Evolutionary conservation across 2,113 vertebrate species (phyloP).

Genomic region (Elephantulus edwardii): DNA sequence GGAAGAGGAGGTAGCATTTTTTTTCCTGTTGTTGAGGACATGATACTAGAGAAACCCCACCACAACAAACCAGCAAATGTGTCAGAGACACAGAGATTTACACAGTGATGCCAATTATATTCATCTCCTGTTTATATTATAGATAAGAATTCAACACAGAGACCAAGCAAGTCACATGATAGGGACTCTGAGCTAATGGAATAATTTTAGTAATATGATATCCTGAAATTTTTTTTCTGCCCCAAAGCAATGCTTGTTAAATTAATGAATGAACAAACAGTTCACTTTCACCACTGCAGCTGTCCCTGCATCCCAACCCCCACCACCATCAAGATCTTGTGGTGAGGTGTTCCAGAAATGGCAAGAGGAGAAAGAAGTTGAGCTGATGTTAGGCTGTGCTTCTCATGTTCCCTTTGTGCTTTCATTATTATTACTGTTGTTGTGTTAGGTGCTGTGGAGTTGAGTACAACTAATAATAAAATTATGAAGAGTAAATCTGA

Average conservation of each 20-base stretch:
- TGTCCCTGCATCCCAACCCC: not conserved
- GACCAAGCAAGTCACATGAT: not conserved
- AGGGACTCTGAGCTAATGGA: no score
- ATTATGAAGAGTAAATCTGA: no score
- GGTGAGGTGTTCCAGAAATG: fast-evolving
- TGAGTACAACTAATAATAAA: no score
- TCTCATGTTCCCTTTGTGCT: not conserved
- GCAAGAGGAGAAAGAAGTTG: not conserved
- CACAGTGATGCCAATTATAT: not conserved
- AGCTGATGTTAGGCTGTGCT: not conserved
- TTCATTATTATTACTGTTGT: not conserved
- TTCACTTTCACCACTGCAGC: not conserved
- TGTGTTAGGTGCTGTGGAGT: no score
- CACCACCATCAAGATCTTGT: no score
- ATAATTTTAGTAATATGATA: no score
- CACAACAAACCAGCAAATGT: not conserved
- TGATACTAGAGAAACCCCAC: not conserved
- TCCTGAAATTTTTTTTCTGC: no score
- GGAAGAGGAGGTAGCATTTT: not conserved
- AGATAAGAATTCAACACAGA: not conserved
- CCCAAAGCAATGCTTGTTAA: not conserved
- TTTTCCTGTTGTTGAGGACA: not conserved
- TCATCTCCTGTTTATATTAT: not conserved
- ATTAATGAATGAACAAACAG: not conserved
- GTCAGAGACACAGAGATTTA: slow-evolving; percentile 9